phyloP scores from a whole-genome alignment of 1,140 invertebrate species.

The Drosophila melanogaster region DNA sequence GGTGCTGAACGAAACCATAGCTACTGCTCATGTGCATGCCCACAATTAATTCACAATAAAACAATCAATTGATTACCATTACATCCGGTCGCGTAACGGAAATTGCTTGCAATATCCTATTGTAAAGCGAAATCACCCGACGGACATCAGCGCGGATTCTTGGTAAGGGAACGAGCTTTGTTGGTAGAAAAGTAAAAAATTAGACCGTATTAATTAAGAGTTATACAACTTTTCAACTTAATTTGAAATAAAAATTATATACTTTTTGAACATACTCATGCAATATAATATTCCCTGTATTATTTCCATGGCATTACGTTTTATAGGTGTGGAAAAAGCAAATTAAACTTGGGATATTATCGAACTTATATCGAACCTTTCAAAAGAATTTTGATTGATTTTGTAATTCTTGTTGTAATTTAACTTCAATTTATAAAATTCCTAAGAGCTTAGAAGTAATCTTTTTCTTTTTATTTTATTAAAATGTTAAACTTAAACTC shows the following conservation, averaged over 20 bases:
- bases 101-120: constrained; percentile 78
- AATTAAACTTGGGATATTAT: no score
- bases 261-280: no score
- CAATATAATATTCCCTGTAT: no score
- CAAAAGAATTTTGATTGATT: no score
- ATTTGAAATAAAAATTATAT: no score
- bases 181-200: neutral
- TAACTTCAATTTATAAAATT: neutral
- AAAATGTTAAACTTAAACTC: no score
- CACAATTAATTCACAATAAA: constrained; percentile 82
- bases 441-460: no score
- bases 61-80: constrained; percentile 83
- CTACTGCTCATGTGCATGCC: constrained; percentile 71
- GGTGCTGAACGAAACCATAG: constrained; percentile 12
- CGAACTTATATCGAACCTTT: no score
- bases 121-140: constrained; percentile 60
- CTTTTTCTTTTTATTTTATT: no score
- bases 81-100: constrained; percentile 74
- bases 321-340: no score
- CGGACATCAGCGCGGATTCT: neutral
- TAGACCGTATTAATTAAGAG: neutral
- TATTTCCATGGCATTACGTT: no score
- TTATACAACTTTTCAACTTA: no score
- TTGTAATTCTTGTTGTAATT: neutral
- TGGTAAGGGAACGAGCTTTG: neutral